Evolutionary conservation across 2,113 vertebrate species (phyloP).

Genomic region (Antigone vipio): DNA sequence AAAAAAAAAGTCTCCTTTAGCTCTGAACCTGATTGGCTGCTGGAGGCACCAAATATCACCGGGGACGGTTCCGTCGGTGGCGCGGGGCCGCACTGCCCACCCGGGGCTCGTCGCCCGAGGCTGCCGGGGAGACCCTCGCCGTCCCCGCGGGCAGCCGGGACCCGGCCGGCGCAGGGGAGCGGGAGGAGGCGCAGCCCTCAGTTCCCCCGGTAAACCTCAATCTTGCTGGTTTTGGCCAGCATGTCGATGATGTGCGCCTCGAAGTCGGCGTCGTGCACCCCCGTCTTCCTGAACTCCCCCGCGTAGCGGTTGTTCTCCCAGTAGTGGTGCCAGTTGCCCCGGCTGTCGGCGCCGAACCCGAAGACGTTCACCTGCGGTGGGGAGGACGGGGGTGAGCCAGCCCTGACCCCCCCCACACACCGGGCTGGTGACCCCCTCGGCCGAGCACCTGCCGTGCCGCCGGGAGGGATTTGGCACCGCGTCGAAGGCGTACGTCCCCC

Average conservation of each 20-base stretch:
- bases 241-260: slow-evolving; percentile 93
- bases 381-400: neutral
- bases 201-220: slow-evolving; percentile 91
- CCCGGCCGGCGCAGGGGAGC: neutral
- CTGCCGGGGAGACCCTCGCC: neutral
- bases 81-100: accelerated
- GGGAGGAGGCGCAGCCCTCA: slow-evolving; percentile 51
- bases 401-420: neutral
- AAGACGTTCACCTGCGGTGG: slow-evolving; percentile 90
- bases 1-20: slow-evolving; percentile 26
- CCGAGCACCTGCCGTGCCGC: accelerated
- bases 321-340: slow-evolving; percentile 98
- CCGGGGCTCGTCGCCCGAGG: neutral
- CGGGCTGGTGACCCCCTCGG: accelerated
- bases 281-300: slow-evolving; percentile 94
- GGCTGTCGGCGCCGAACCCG: slow-evolving; percentile 92
- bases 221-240: slow-evolving; percentile 89
- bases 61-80: neutral
- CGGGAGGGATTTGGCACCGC: accelerated
- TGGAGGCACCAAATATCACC: neutral
- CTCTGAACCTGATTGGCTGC: slow-evolving; percentile 1
- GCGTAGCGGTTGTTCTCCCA: slow-evolving; percentile 98
- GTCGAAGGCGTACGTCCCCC: neutral
- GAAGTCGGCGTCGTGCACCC: slow-evolving; percentile 94
- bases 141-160: neutral